Conservation (phyloP, 2,113 vertebrate genomes). For the Haplochromis vanheusdeni region DNA sequence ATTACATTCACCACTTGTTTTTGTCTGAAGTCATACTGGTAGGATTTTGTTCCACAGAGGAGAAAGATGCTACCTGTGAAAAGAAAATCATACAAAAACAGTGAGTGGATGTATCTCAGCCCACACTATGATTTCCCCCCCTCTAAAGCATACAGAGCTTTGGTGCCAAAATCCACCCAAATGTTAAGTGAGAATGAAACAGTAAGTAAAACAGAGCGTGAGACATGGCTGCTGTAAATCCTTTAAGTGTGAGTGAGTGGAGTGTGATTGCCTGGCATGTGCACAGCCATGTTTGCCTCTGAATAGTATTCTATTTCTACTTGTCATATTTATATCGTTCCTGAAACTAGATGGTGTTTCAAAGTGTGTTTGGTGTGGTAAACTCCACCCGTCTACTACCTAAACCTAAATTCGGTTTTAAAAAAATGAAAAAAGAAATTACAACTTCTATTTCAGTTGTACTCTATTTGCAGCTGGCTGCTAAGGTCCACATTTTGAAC, state of each 20-base stretch:
- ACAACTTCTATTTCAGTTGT: conserved; percentile 18
- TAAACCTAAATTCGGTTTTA: background rate
- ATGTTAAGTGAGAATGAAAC: background rate
- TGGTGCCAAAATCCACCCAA: background rate
- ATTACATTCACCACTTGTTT: conserved; percentile 23
- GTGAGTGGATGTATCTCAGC: background rate
- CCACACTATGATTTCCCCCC: background rate
- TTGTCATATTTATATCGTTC: background rate
- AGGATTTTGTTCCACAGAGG: conserved; percentile 40
- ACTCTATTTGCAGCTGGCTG: background rate
- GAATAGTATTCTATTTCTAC: background rate
- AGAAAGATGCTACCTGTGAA: conserved; percentile 42
- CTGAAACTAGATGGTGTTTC: background rate
- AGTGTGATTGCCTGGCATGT: background rate
- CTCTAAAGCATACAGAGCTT: background rate
- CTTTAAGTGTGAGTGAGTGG: background rate
- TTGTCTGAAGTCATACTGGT: conserved; percentile 22
- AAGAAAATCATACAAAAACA: background rate
- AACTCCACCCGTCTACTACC: conserved; percentile 6
- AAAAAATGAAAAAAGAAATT: conserved; percentile 29
- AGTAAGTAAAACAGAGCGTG: background rate
- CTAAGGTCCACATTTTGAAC: background rate
- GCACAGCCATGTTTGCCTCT: background rate
- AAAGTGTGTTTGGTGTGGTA: background rate
- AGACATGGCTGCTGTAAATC: background rate